phyloP scores from a whole-genome alignment of 2,797 vertebrate species.

The Phrynocephalus vlangalii region DNA sequence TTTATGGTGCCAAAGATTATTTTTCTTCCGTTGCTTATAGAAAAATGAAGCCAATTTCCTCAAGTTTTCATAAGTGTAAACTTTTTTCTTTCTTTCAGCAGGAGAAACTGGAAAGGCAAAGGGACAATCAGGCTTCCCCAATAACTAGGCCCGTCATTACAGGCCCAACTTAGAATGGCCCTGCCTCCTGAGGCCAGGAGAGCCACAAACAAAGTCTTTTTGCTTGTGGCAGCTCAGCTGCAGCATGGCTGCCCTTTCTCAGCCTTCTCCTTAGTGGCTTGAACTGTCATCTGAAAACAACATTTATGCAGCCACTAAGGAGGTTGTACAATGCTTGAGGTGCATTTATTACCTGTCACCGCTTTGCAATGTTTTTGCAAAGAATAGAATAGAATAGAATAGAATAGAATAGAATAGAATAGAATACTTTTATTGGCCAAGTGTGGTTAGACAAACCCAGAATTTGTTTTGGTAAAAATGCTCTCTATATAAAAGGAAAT shows the following conservation, averaged over 20 bases:
- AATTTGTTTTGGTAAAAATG: too few relatives aligned
- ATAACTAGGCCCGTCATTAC: neutral
- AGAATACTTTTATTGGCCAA: too few relatives aligned
- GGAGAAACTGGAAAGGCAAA: neutral
- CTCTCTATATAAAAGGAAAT: too few relatives aligned
- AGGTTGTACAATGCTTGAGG: neutral
- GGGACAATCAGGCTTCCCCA: neutral
- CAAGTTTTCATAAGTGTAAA: neutral
- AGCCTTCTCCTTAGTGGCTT: neutral
- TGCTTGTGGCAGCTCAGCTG: neutral
- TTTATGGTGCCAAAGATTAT: conserved; percentile 4
- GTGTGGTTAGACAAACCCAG: too few relatives aligned
- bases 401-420: too few relatives aligned
- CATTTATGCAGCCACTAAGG: neutral
- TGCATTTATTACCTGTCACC: neutral
- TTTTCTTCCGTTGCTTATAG: neutral
- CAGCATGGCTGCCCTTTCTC: neutral
- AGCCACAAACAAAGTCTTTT: neutral
- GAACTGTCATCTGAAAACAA: neutral
- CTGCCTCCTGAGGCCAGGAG: neutral
- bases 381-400: too few relatives aligned
- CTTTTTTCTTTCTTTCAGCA: neutral
- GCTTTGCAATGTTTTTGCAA: neutral
- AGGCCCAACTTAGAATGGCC: neutral
- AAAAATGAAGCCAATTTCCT: conserved; percentile 1